Conservation (phyloP, 2,888 invertebrate species). For the Leptopilina myrica region DNA sequence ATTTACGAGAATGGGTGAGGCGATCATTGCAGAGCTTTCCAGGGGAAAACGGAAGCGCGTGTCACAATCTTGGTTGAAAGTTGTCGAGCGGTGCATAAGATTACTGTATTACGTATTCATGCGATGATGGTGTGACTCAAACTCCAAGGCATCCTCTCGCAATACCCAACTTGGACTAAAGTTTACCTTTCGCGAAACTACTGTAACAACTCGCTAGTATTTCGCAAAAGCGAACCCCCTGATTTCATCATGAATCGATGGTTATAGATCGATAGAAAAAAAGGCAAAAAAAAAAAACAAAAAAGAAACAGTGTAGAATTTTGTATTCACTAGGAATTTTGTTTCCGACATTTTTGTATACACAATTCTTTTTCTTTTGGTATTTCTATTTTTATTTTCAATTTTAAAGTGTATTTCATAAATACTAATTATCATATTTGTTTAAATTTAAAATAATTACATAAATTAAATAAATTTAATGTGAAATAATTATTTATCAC, state of each 20-base stretch:
- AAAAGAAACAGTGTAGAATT: neutral
- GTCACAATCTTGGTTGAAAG: neutral
- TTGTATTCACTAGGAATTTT: too few relatives aligned
- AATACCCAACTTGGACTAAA: constrained; percentile 18
- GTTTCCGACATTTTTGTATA: neutral
- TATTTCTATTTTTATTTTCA: too few relatives aligned
- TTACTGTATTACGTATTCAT: constrained; percentile 33
- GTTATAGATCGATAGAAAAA: neutral
- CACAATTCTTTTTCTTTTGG: neutral
- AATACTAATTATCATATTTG: too few relatives aligned
- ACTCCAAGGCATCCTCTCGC: constrained; percentile 4
- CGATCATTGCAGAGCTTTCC: constrained; percentile 24
- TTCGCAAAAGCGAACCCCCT: neutral
- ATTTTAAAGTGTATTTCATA: too few relatives aligned
- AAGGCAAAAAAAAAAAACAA: neutral
- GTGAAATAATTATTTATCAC: too few relatives aligned
- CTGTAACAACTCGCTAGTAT: constrained; percentile 7
- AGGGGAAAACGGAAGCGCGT: constrained; percentile 17
- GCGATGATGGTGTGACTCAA: constrained; percentile 9
- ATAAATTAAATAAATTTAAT: too few relatives aligned
- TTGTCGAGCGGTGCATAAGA: constrained; percentile 24
- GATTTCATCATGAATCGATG: neutral
- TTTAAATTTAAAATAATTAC: too few relatives aligned
- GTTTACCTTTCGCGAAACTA: constrained; percentile 29
- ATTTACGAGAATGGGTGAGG: constrained; percentile 8